A percentile compares a stretch with the other conserved stretches of the same genome.
These are phyloP conservation scores for Actinia tenebrosa DNA, from an alignment of 64 coral and sea anemone genomes.

Conservation along the genomic window DNA sequence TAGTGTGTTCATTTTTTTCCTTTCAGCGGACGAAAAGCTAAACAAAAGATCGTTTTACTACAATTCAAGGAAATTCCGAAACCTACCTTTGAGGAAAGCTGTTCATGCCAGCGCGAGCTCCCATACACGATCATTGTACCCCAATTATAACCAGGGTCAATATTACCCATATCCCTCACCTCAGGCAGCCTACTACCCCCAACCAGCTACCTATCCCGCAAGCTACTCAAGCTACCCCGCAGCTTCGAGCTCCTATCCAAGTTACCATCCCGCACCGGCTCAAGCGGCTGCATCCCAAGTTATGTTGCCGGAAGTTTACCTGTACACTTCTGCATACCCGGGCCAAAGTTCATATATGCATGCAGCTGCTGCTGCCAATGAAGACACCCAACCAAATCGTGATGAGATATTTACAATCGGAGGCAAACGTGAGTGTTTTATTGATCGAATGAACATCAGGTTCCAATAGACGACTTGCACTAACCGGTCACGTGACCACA, in stretches of 20 bases:
- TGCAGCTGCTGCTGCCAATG: slow-evolving; percentile 9
- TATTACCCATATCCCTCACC: background rate
- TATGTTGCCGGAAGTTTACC: background rate
- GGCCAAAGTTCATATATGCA: background rate
- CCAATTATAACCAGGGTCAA: background rate
- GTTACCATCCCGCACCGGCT: background rate
- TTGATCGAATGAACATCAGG: too few relatives aligned
- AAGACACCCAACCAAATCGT: slow-evolving; percentile 34
- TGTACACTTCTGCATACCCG: background rate
- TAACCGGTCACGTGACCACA: too few relatives aligned
- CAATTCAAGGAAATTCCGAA: background rate
- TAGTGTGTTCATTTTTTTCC: background rate
- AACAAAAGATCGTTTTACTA: slow-evolving; percentile 4
- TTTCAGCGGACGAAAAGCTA: background rate
- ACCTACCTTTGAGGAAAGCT: background rate
- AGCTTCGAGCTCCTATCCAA: background rate
- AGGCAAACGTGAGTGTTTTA: slow-evolving; percentile 39
- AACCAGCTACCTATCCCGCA: slow-evolving; percentile 11
- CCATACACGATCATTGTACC: background rate
- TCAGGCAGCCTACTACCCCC: background rate
- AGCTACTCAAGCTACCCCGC: background rate
- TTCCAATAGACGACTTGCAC: too few relatives aligned
- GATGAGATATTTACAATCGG: slow-evolving; percentile 46
- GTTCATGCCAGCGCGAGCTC: background rate
- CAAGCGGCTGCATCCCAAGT: background rate